Conservation (phyloP, 2,888 invertebrate genomes). For the Drosophila percnosoma region DNA sequence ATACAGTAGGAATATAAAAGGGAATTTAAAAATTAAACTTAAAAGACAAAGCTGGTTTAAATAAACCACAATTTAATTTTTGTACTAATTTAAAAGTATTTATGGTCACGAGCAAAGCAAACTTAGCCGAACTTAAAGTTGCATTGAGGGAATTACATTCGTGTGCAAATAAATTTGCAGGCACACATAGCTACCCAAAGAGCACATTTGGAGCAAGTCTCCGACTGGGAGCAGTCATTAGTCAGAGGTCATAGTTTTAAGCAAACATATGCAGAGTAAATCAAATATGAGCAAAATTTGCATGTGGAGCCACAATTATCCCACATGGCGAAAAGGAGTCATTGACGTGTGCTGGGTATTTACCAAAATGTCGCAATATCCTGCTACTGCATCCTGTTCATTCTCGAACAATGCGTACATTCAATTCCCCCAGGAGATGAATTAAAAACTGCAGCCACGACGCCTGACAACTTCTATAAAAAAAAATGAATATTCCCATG, state of each 20-base stretch:
- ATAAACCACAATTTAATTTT: too few species aligned
- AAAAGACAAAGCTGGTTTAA: background rate
- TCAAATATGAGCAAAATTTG: background rate
- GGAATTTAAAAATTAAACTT: background rate
- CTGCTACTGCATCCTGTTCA: conserved; percentile 56
- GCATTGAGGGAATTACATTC: background rate
- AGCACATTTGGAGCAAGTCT: background rate
- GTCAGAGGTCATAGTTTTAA: conserved; percentile 18
- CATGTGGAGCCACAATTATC: conserved; percentile 47
- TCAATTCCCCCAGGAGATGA: conserved; percentile 56
- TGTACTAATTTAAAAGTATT: background rate
- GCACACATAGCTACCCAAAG: background rate
- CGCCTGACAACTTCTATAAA: conserved; percentile 34
- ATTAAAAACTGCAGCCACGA: conserved; percentile 56
- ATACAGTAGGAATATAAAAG: background rate
- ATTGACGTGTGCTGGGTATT: conserved; percentile 58
- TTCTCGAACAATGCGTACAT: conserved; percentile 57
- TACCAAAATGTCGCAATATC: conserved; percentile 63
- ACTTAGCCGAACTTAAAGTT: background rate
- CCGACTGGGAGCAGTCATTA: conserved; percentile 21
- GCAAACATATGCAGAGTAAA: conserved; percentile 11
- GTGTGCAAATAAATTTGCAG: background rate
- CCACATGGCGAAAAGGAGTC: conserved; percentile 41
- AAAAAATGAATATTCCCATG: conserved; percentile 37
- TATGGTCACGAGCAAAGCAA: background rate